phyloP scores from a whole-genome alignment of 2,888 invertebrate genomes.

The Caenorhabditis wallacei region DNA sequence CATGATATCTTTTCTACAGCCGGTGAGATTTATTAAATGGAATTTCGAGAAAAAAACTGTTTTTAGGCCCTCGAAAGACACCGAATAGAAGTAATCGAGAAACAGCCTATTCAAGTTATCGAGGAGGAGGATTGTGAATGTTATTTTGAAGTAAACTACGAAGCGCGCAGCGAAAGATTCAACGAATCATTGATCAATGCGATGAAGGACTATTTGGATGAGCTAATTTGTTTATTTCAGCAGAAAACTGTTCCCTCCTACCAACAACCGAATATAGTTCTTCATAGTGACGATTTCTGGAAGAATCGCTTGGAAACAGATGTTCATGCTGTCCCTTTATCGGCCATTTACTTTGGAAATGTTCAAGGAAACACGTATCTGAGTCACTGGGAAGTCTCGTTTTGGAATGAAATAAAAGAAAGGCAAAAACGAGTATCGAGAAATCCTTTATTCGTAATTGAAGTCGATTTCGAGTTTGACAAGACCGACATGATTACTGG shows the following conservation, averaged over 20 bases:
- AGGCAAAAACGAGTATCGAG: too few species aligned
- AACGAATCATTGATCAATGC: conserved; percentile 18
- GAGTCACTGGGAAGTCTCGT: conserved; percentile 72
- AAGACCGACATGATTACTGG: conserved; percentile 59
- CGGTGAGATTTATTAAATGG: too few species aligned
- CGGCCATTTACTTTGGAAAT: conserved; percentile 71
- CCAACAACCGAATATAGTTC: not conserved
- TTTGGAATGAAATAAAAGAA: conserved; percentile 20
- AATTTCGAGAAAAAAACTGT: not conserved
- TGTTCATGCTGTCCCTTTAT: conserved; percentile 47
- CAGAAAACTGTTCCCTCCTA: not conserved
- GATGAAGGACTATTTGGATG: conserved; percentile 17
- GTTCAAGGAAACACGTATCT: conserved; percentile 69
- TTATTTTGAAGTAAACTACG: conserved; percentile 55
- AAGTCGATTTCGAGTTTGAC: conserved; percentile 67
- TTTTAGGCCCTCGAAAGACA: conserved; percentile 16
- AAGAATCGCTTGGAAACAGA: conserved; percentile 47
- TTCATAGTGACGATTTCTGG: conserved; percentile 65
- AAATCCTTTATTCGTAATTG: conserved; percentile 16
- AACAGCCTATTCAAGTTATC: conserved; percentile 12
- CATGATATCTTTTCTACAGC: too few species aligned
- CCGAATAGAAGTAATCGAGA: conserved; percentile 12
- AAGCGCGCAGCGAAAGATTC: conserved; percentile 30
- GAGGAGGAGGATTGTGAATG: conserved; percentile 61
- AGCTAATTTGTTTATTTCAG: not conserved